phyloP scores from a whole-genome alignment of 2,113 vertebrate species.

The Sterna hirundo region DNA sequence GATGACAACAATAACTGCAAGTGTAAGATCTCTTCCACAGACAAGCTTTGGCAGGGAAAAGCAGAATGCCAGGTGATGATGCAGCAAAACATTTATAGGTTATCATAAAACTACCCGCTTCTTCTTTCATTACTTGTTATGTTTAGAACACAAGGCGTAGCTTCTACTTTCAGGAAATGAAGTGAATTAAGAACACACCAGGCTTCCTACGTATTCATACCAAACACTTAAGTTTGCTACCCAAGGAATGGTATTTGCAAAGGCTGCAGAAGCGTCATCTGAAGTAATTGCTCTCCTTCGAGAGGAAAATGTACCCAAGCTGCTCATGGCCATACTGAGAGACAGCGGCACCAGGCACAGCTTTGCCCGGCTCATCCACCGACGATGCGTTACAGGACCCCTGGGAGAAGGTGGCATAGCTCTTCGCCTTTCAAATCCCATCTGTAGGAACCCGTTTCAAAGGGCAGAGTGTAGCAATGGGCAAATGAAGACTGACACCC shows the following conservation, averaged over 20 bases:
- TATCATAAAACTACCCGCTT: neutral
- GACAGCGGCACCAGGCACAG: accelerated
- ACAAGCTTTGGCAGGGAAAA: conserved; percentile 7
- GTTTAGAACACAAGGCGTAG: neutral
- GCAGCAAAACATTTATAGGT: neutral
- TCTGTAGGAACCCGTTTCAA: neutral
- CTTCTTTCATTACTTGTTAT: neutral
- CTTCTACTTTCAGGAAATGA: neutral
- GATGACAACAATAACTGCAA: neutral
- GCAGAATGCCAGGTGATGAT: neutral
- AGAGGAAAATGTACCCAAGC: neutral
- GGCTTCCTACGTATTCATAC: neutral
- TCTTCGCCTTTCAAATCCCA: neutral
- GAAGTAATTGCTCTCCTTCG: neutral
- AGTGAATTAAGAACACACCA: neutral
- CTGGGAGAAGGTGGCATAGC: neutral
- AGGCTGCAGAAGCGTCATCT: neutral
- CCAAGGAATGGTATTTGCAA: neutral
- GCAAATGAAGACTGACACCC: neutral
- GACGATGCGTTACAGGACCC: accelerated
- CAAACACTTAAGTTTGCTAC: neutral
- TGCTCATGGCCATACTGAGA: accelerated
- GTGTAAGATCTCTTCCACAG: conserved; percentile 4
- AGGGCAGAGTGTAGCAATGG: neutral
- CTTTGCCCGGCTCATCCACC: neutral